phyloP scores from a whole-genome alignment of 2,797 vertebrate species.

The Artibeus lituratus region DNA sequence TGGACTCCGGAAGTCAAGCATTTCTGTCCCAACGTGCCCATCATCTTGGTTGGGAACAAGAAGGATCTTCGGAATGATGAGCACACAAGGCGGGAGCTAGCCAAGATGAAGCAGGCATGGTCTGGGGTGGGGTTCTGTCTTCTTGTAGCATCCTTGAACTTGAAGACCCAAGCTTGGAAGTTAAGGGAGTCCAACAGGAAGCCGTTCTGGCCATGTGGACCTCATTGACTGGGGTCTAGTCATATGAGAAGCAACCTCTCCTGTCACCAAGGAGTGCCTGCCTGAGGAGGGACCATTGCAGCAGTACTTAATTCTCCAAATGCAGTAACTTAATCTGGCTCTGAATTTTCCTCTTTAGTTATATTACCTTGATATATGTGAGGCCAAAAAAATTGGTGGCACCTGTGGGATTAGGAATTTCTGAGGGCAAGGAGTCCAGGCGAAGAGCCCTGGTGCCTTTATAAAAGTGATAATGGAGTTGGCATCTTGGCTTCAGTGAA shows the following conservation, averaged over 20 bases:
- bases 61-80: conserved; percentile 98
- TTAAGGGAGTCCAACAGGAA: not conserved
- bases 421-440: not conserved
- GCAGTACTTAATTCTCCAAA: not conserved
- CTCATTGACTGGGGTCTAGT: not conserved
- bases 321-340: not conserved
- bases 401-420: not conserved
- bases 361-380: not conserved
- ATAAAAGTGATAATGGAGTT: not conserved
- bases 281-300: not conserved
- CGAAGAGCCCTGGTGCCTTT: not conserved
- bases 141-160: not conserved
- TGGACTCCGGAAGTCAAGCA: conserved; percentile 99
- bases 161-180: not conserved
- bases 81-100: conserved; percentile 96
- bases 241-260: not conserved
- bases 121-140: not conserved
- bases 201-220: not conserved
- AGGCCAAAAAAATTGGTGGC: not conserved
- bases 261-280: not conserved
- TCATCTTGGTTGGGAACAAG: conserved; percentile 99
- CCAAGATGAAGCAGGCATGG: conserved; percentile 98
- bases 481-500: not conserved
- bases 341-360: not conserved
- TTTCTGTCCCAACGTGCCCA: conserved; percentile 99